Base-by-base conservation (phyloP, 2,888 invertebrate genomes). In the Tipula confusa region DNA sequence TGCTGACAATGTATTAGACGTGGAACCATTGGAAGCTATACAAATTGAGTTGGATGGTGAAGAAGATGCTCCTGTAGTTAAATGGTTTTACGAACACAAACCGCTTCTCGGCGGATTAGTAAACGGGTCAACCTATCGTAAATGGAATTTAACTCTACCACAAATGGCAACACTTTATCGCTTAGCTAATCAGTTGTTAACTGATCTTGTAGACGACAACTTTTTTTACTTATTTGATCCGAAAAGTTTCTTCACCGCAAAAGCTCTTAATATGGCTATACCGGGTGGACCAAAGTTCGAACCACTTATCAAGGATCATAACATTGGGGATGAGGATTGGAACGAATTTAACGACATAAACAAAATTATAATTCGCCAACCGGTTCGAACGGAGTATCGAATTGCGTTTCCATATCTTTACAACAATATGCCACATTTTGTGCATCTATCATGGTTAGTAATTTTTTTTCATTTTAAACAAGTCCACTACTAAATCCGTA, bases 291-390 rank as follows among this genome's bases (percentile, higher is more conserved):
- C 99, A 0, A 99, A 99, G 90, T 99, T 99, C 91, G 99, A 99
- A 89, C 99, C 99, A 0, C 91, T 99, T 4, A 98, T 99, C 18
- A 99, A 99, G 88, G 99, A 99, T 89, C 96, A 97, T 87, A 98
- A 97, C 87, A 95, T 97, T 83, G 97, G 95, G 94, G 99, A 99
- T 91, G 99, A 99, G 91, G 99, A 99, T 89, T 99, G 99, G 99
- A 99, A 99, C 90, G 99, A 99, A 90, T 99, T 99, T 88, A 99
- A 99, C 91, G 99, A 99, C 88, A 99, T 99, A 86, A 99, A 99
- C 90, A 99, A 99, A 91, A 99, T 99, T 87, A 99, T 99, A 85
- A 99, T 99, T 86, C 92, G 99, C 7, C 99, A 99, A 88, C 99
- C 99, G 2, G 97, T 99, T 86, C 93, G 99, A 85, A 99, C 99